These are phyloP conservation scores for Mesitornis unicolor DNA, from an alignment of 2,113 vertebrate species.

Conservation along the genomic window DNA sequence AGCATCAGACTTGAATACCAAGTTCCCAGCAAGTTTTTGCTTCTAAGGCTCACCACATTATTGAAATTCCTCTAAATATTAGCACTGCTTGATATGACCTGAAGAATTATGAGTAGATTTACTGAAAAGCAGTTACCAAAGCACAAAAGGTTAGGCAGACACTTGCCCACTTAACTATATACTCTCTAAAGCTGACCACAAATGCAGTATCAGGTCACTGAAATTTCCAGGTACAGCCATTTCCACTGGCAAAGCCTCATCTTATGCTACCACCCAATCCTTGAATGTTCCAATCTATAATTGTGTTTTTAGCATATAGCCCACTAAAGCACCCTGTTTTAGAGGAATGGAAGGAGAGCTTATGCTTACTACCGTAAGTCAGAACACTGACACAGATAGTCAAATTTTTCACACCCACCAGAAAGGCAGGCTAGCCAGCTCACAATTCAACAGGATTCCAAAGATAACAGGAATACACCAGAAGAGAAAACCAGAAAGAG, in stretches of 20 bases:
- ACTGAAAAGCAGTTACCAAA: not conserved
- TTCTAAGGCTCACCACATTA: not conserved
- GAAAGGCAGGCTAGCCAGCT: not conserved
- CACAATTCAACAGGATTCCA: not conserved
- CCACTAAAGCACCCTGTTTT: not conserved
- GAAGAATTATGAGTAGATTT: not conserved
- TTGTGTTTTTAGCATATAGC: accelerated
- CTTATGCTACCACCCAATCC: not conserved
- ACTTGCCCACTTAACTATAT: not conserved
- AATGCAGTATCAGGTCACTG: not conserved
- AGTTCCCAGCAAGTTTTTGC: not conserved
- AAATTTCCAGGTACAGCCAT: not conserved
- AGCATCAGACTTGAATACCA: not conserved
- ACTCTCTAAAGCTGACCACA: not conserved
- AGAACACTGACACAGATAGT: not conserved
- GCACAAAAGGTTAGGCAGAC: not conserved
- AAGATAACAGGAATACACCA: not conserved
- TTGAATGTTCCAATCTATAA: not conserved
- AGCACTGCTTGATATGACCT: not conserved
- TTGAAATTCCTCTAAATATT: not conserved
- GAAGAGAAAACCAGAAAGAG: not conserved
- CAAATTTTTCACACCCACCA: not conserved
- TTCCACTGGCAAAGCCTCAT: not conserved
- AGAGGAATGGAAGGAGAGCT: not conserved
- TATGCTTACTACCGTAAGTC: not conserved